phyloP scores from a whole-genome alignment of 2,113 vertebrate genomes.

The Engystomops pustulosus region DNA sequence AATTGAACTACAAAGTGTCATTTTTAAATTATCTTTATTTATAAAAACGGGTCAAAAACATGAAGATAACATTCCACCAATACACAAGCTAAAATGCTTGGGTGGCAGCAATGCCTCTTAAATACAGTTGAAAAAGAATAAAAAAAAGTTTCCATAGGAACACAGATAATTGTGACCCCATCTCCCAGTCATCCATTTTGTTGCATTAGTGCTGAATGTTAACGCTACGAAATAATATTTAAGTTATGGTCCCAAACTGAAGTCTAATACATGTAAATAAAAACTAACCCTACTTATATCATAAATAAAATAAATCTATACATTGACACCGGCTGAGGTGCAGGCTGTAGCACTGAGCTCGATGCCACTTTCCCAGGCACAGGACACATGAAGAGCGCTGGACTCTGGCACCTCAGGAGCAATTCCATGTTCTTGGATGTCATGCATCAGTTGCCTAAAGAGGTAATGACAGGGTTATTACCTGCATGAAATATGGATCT shows the following conservation, averaged over 20 bases:
- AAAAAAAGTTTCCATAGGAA: conserved; percentile 98
- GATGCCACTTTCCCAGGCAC: conserved; percentile 86
- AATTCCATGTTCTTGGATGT: conserved; percentile 77
- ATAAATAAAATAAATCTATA: conserved; percentile 67
- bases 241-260: conserved; percentile 75
- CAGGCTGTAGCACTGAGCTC: conserved; percentile 78
- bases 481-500: background rate
- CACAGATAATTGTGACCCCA: conserved; percentile 89
- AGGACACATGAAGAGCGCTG: conserved; percentile 79
- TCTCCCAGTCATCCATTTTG: conserved; percentile 79
- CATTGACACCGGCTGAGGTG: conserved; percentile 80
- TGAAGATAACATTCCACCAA: conserved; percentile 65
- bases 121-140: conserved; percentile 78
- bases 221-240: conserved; percentile 73
- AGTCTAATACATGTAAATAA: conserved; percentile 64
- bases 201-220: conserved; percentile 69
- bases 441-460: conserved; percentile 88
- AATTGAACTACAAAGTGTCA: too few species aligned
- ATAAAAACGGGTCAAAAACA: conserved; percentile 76
- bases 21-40: conserved; percentile 71
- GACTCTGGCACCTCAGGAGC: conserved; percentile 68
- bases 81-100: conserved; percentile 83
- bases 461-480: background rate
- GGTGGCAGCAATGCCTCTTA: conserved; percentile 69
- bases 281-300: conserved; percentile 56